Percentiles rank a stretch among this genome's conserved stretches.
Evolutionary conservation across 2,113 vertebrate species (phyloP).

Genomic region (Carollia perspicillata): DNA sequence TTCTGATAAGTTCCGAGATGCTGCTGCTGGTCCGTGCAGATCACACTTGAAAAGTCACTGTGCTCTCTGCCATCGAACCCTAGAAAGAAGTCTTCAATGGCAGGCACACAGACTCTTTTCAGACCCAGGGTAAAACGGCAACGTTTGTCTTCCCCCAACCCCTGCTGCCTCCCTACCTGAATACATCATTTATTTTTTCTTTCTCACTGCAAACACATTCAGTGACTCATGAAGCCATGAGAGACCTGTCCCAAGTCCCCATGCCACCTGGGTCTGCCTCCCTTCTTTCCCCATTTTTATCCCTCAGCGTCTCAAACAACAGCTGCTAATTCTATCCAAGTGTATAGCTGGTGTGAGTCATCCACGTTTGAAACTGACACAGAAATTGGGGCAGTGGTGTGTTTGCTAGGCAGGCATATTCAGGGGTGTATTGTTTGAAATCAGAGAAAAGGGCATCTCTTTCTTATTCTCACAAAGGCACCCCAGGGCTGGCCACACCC

Average conservation of each 20-base stretch:
- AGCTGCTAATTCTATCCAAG: background rate
- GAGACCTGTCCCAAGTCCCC: background rate
- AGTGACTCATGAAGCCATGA: background rate
- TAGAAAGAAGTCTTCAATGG: background rate
- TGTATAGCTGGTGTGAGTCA: background rate
- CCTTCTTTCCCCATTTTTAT: background rate
- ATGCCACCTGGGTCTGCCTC: background rate
- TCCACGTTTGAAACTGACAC: no score
- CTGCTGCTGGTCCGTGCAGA: rapidly evolving
- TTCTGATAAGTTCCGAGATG: background rate
- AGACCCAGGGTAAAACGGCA: background rate
- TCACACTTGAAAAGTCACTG: background rate
- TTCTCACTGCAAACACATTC: background rate
- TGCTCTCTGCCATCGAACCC: background rate
- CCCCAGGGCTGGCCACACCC: background rate
- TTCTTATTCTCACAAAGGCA: background rate
- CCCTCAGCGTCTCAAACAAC: background rate
- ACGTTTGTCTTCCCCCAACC: rapidly evolving
- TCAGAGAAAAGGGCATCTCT: background rate
- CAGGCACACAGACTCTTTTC: background rate
- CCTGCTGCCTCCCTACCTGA: background rate
- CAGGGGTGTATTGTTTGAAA: background rate
- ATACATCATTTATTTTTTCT: background rate
- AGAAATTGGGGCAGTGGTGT: rapidly evolving
- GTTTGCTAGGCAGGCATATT: background rate